Evolutionary conservation across 2,113 vertebrate species (phyloP).

Genomic region (Chiloscyllium plagiosum): DNA sequence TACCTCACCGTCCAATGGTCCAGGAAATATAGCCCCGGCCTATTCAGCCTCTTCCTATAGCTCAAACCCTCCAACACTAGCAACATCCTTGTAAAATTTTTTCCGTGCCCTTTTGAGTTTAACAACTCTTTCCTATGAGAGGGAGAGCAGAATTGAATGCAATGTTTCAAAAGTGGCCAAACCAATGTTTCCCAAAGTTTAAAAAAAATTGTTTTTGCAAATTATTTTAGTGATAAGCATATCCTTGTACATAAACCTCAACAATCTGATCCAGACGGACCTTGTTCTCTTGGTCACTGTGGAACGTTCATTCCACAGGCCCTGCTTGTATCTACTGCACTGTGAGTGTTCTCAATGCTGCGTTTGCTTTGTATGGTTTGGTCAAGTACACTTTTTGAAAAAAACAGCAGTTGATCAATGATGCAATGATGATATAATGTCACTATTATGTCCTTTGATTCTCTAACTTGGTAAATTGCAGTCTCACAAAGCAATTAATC

Average conservation of each 20-base stretch:
- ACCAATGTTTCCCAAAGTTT: too few species aligned
- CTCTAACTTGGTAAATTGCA: background rate
- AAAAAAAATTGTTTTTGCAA: background rate
- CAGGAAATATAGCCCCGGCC: too few species aligned
- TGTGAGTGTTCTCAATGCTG: background rate
- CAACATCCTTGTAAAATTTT: too few species aligned
- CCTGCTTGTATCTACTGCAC: background rate
- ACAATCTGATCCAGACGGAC: background rate
- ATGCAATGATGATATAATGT: background rate
- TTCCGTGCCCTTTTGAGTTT: too few species aligned
- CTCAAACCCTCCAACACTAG: too few species aligned
- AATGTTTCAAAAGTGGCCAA: too few species aligned
- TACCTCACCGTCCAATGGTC: too few species aligned
- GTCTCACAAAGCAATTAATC: background rate
- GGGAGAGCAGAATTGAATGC: too few species aligned
- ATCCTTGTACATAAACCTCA: background rate
- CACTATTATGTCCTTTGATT: constrained; percentile 8
- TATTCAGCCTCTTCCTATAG: too few species aligned
- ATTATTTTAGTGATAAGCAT: background rate
- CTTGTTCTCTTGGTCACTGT: background rate
- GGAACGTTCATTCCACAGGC: background rate
- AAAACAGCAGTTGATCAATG: background rate
- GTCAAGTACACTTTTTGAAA: background rate
- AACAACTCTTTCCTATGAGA: too few species aligned
- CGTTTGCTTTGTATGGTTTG: background rate